Base-by-base conservation (phyloP, 2,888 invertebrate genomes). In the Lobophora halterata region DNA sequence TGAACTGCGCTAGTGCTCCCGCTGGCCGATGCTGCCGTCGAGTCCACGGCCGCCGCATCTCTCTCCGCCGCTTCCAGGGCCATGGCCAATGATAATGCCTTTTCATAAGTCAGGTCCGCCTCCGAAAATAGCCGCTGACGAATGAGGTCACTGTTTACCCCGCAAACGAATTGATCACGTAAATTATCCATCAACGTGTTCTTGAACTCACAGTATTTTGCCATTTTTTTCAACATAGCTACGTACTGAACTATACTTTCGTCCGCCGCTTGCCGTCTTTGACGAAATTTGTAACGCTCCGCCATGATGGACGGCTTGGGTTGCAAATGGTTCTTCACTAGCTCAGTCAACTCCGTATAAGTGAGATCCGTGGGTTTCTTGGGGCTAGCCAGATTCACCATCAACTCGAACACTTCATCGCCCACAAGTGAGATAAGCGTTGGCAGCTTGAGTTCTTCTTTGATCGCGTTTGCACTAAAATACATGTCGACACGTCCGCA, bases 281-380 rank as follows among this genome's bases (percentile, higher is more conserved):
- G 36, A 6, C 37, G 20, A 18, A 41, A 46, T 1, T 6, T n/a
- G 8, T 27, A 46, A 1, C 46, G n/a, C 5, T 46, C 46, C 7
- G 46, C 46, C 23, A 46, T 5, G 4, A 30, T 8, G 1, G 37
- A 34, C 2, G 44, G 44, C 3, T 8, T 35, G 3, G 31, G 44
- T 20, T 44, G 35, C 4, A 44, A 11, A 18, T 42, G 35, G n/a
- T n/a, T n/a, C n/a, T n/a, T n/a, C n/a, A n/a, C n/a, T n/a, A n/a
- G n/a, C 1, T 28, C 3, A 10, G 11, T 3, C 13, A 30, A 3
- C 8, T 4, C 7, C 10, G n/a, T 9, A 17, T 17, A 27, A 2
- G 27, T 14, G 1, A 14, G 2, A 5, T 26, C 26, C 2, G 14
- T 5, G 2, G 26, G 26, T 16, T 14, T 26, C 5, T 14, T 4